These are phyloP conservation scores for Nasonia oneida DNA, from an alignment of 2,888 invertebrate genomes.

Conservation along the genomic window DNA sequence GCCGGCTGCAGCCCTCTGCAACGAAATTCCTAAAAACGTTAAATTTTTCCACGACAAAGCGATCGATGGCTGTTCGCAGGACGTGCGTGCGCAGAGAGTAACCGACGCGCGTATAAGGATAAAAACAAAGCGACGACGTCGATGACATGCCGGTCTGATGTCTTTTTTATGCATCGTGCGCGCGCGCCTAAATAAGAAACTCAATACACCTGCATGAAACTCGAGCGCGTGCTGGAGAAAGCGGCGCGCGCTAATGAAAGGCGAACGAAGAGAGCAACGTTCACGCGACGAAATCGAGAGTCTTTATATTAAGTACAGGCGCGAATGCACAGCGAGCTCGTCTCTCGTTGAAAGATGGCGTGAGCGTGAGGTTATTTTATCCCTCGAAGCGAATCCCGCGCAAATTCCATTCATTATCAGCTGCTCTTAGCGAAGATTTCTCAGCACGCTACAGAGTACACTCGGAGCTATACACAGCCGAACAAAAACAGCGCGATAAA, in stretches of 20 bases:
- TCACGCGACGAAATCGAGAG: constrained; percentile 28
- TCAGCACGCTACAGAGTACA: background rate
- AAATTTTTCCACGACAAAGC: background rate
- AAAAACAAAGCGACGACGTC: constrained; percentile 1
- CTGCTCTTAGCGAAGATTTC: constrained; percentile 3
- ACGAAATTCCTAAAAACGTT: too few species aligned
- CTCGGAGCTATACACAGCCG: background rate
- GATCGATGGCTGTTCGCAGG: background rate
- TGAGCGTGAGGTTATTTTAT: background rate
- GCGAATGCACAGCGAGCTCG: background rate
- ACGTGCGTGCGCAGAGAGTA: background rate
- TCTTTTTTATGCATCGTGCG: constrained; percentile 33
- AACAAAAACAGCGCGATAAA: constrained; percentile 50
- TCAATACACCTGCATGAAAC: constrained; percentile 58
- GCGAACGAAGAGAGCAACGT: constrained; percentile 9
- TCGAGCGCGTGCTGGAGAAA: constrained; percentile 12
- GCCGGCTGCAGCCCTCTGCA: too few species aligned
- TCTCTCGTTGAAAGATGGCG: background rate
- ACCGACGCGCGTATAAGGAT: background rate
- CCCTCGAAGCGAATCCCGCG: background rate
- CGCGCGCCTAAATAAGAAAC: constrained; percentile 35
- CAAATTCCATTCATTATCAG: background rate
- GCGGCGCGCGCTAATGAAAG: constrained; percentile 42
- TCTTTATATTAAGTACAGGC: background rate
- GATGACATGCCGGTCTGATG: background rate